These are phyloP conservation scores for Thomomys bottae DNA, from an alignment of 2,113 vertebrate genomes.

Conservation along the genomic window DNA sequence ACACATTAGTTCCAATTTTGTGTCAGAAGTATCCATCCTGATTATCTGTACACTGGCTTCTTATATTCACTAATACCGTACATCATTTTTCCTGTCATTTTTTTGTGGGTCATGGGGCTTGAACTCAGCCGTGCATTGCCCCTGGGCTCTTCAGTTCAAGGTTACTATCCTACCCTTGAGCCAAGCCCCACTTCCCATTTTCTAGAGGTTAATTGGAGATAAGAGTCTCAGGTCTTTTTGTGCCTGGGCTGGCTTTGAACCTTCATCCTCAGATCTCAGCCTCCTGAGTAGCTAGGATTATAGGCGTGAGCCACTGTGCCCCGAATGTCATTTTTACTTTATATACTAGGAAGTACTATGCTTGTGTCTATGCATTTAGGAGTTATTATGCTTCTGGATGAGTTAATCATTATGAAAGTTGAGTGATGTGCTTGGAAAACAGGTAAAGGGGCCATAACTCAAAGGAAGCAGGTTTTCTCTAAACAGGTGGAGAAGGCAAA, in stretches of 20 bases:
- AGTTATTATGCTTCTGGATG: neutral
- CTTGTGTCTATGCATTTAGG: neutral
- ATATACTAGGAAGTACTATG: conserved; percentile 2
- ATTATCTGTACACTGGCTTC: neutral
- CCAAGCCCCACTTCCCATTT: too few relatives aligned
- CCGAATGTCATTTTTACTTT: neutral
- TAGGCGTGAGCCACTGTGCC: too few relatives aligned
- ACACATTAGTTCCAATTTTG: neutral
- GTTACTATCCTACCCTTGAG: too few relatives aligned
- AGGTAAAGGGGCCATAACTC: neutral
- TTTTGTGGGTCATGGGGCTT: too few relatives aligned
- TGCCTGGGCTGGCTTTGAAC: too few relatives aligned
- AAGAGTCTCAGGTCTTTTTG: too few relatives aligned
- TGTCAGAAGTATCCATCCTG: neutral
- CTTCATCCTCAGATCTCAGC: too few relatives aligned
- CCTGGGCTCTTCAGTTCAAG: too few relatives aligned
- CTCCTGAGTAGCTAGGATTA: too few relatives aligned
- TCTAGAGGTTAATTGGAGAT: too few relatives aligned
- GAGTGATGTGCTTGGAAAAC: neutral
- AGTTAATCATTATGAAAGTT: neutral
- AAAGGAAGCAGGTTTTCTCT: neutral
- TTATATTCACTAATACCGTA: neutral
- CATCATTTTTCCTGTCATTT: neutral
- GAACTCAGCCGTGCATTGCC: too few relatives aligned
- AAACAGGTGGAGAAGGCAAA: neutral